Evolutionary conservation across 2,113 vertebrate species (phyloP), one percentile per base, ranked within the genome.

Genomic region (Marmota flaviventris): DNA sequence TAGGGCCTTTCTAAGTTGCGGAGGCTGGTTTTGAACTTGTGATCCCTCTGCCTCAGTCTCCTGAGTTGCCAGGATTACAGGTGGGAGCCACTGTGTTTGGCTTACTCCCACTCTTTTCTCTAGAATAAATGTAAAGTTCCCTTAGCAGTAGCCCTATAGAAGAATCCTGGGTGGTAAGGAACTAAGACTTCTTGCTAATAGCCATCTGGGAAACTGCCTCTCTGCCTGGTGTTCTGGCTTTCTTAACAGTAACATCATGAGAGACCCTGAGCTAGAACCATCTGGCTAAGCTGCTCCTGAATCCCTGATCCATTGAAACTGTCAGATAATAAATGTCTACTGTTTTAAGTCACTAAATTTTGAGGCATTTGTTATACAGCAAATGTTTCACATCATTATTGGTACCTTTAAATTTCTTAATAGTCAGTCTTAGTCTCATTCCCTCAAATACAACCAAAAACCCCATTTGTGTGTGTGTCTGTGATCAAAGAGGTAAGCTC

Each of bases 331-430:
- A 81, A 69, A 75, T 25, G n/a, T 4, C 16, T 94, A 29, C 58
- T 85, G 14, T 93, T 97, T 78, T 79, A 93, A 63, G 72, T 78
- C 25, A 82, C 42, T 61, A 85, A 73, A 18, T 65, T 87, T 91
- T 65, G 17, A 11, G 42, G 39, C 1, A 72, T 70, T 10, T 72
- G 25, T 76, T 70, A 76, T 1, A 37, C 4, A 76, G 82, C 39
- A 69, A 94, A 69, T 29, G 39, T 75, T 85, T 93, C 32, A 90
- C 32, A 16, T 72, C 32, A 69, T 0, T 9, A 84, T 79, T 53
- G 90, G n/a, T 29, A 67, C 70, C 76, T 82, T 72, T 69, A 58
- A 83, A 73, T 89, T 78, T 78, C 45, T 91, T 29, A 90, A 42
- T 58, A 93, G 8, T 73, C 45, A 4, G 24, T 88, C 65, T 89